Base-by-base conservation (phyloP, 2,797 vertebrate genomes). In the Margarornis squamiger region DNA sequence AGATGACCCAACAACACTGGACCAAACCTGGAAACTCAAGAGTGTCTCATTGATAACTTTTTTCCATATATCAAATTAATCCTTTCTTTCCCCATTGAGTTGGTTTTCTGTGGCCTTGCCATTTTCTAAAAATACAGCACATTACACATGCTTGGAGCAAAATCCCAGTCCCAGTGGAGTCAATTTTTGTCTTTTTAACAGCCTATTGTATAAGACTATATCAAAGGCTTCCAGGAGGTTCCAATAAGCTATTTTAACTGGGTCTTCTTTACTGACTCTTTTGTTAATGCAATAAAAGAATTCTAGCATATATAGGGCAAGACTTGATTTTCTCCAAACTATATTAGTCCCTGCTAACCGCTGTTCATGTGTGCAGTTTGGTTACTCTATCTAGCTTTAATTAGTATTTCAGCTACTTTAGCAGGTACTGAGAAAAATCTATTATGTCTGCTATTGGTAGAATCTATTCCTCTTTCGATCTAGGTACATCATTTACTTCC, bases 201-300 rank as follows among this genome's bases (percentile, higher is more conserved):
- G 41, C 14, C 24, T 88, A 9, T 92, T 91, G 46, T 90, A 88
- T 84, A 30, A 81, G 21, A 76, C 51, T 84, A 2, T 76, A 86
- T 79, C 36, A 90, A 75, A 93, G 67, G 29, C 55, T 94, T 95
- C 62, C 74, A 90, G 86, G 70, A 95, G 39, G 51, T 95, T 92
- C 83, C 59, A 82, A 83, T 84, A 89, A 94, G 93, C 71, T 93
- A n/a, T 92, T 95, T 94, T 86, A 94, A 85, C 65, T 62, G 63
- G 3, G 34, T 90, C 32, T 73, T 91, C 76, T 95, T 90, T 82
- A 62, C 62, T 62, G 38, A 39, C 41, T 83, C 43, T 95, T 91
- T 74, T 94, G 66, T 51, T 86, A 75, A 81, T 62, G 34, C 39
- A 78, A 14, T 86, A 63, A 74, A 91, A 83, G 72, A 36, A 62